Evolutionary conservation across 2,797 vertebrate genomes (phyloP), one percentile per base, ranked within the genome.

Genomic region (Alosa sapidissima): DNA sequence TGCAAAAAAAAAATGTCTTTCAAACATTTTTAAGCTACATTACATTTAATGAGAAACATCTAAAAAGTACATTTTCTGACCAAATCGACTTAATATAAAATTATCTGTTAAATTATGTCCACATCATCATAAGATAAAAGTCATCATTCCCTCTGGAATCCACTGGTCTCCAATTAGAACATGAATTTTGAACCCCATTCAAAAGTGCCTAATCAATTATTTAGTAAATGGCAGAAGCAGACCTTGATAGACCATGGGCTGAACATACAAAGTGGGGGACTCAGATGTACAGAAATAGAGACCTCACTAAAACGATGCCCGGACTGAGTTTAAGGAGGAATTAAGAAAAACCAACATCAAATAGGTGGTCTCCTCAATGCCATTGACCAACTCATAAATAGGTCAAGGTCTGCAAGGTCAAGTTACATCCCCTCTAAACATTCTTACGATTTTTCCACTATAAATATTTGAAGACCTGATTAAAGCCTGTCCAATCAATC

Each of bases 121-220:
- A 94, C 95, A 95, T 96, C 94, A 96, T 95, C 94, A 95, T 90
- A 94, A 96, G 95, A 96, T 96, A 95, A 96, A 96, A 96, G 95
- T 94, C 94, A 89, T 93, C 88, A 91, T 91, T 95, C 95, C 94
- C 95, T 91, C 93, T 91, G 95, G 94, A 94, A 92, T 93, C 93
- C 87, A 92, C 93, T 94, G 93, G 94, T 95, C 94, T 95, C 95
- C 95, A 96, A 96, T 96, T 96, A 96, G 94, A 92, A 94, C 91
- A 94, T 94, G 94, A 93, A 95, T 95, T 93, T 94, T 94, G 94
- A 94, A 92, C 93, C 93, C 91, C 90, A 94, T 92, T 95, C 93
- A 93, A 95, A 95, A 96, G 93, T 95, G 94, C 95, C 95, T 94
- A 91, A 96, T 96, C 94, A 95, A 96, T 95, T 95, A 96, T 96